Percentiles rank a stretch among this genome's conserved stretches.
These are phyloP conservation scores for Melanostoma scalare DNA, from an alignment of 2,888 invertebrate species.

Conservation along the genomic window DNA sequence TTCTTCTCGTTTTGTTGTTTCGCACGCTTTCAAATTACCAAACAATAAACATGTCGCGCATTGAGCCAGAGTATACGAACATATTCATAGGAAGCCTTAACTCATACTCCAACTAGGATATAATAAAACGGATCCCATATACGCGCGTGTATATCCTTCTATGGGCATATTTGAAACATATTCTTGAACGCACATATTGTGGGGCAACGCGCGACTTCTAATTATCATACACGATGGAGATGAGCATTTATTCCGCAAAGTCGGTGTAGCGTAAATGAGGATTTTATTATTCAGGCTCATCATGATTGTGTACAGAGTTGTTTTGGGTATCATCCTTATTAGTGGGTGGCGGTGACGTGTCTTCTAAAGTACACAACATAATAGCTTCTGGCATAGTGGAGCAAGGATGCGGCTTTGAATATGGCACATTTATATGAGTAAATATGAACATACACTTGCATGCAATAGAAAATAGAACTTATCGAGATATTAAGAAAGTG, in stretches of 20 bases:
- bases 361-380: slow-evolving; percentile 10
- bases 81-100: slow-evolving; percentile 49
- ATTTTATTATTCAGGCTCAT: slow-evolving; percentile 56
- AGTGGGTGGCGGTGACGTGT: slow-evolving; percentile 6
- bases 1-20: slow-evolving; percentile 41
- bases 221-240: slow-evolving; percentile 53
- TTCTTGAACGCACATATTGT: slow-evolving; percentile 47
- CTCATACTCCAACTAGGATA: slow-evolving; percentile 14
- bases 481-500: no score
- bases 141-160: neutral
- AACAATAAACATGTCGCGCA: slow-evolving; percentile 72
- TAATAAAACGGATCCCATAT: slow-evolving; percentile 36
- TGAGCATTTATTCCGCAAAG: slow-evolving; percentile 38
- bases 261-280: slow-evolving; percentile 48
- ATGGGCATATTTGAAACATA: neutral
- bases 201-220: slow-evolving; percentile 60
- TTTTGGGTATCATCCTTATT: slow-evolving; percentile 26
- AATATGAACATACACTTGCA: no score
- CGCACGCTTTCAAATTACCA: slow-evolving; percentile 70
- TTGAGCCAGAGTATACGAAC: slow-evolving; percentile 7
- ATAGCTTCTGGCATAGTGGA: slow-evolving; percentile 26
- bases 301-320: slow-evolving; percentile 18
- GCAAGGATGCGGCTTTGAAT: slow-evolving; percentile 26
- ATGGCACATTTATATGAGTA: neutral
- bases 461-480: no score